Conservation (phyloP, 2,888 invertebrate species). For the Apomyelois bistriatella region DNA sequence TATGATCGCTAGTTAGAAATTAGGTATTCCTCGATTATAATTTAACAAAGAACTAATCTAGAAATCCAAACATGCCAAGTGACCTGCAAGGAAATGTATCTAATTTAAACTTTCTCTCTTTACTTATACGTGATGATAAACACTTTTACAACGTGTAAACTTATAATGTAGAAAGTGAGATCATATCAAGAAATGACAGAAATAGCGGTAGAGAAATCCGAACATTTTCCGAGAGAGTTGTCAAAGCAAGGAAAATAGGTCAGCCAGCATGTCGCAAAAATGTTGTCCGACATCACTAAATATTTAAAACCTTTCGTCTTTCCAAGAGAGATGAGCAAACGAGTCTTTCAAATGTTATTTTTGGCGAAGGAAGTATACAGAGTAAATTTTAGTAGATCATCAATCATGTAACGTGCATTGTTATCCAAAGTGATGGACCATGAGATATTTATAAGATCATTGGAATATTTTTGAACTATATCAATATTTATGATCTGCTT, state of each 20-base stretch:
- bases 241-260: conserved; percentile 1
- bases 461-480: neutral
- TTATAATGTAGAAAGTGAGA: conserved; percentile 3
- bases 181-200: neutral
- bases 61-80: neutral
- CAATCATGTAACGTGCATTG: neutral
- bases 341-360: neutral
- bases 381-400: conserved; percentile 2
- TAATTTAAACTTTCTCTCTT: neutral
- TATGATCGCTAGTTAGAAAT: too few relatives aligned
- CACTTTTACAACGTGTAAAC: conserved; percentile 1
- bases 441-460: neutral
- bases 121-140: neutral
- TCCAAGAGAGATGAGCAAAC: neutral
- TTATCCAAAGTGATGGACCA: neutral
- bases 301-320: neutral
- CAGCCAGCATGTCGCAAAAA: neutral
- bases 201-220: neutral
- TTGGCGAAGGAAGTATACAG: neutral
- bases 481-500: neutral
- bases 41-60: neutral
- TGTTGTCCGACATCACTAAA: neutral
- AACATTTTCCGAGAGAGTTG: conserved; percentile 1
- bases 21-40: too few relatives aligned
- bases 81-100: conserved; percentile 5